Evolutionary conservation across 2,888 invertebrate genomes (phyloP).

Genomic region (Hyles lineata): DNA sequence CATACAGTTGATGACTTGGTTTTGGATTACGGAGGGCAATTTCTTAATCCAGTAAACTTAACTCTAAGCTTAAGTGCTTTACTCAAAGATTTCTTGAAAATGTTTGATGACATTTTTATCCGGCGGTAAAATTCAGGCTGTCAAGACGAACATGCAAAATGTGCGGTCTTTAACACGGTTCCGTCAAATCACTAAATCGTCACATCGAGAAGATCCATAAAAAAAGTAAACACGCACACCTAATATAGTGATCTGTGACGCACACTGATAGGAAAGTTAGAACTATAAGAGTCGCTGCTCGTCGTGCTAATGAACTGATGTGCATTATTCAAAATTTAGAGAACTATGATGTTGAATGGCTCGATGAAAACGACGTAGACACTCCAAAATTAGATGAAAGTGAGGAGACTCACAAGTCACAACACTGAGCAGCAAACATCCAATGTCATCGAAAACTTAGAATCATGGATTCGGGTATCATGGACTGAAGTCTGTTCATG

Average conservation of each 20-base stretch:
- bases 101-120: constrained; percentile 28
- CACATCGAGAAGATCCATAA: neutral
- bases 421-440: too few relatives aligned
- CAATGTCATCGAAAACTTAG: too few relatives aligned
- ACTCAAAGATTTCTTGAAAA: constrained; percentile 41
- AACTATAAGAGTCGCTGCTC: neutral
- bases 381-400: constrained; percentile 38
- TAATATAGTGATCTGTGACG: too few relatives aligned
- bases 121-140: constrained; percentile 46
- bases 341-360: constrained; percentile 46
- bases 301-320: too few relatives aligned
- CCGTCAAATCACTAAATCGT: neutral
- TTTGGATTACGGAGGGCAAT: constrained; percentile 30
- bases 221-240: neutral
- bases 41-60: constrained; percentile 46
- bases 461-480: too few relatives aligned
- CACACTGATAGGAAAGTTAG: too few relatives aligned
- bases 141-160: constrained; percentile 40
- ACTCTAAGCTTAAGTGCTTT: constrained; percentile 43
- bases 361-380: constrained; percentile 46
- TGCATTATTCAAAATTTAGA: constrained; percentile 43
- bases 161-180: too few relatives aligned
- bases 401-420: too few relatives aligned
- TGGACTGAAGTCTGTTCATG: too few relatives aligned
- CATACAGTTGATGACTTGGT: constrained; percentile 29